Evolutionary conservation across 1,140 invertebrate genomes (phyloP).

Genomic region (Panagrolaimus sp.): DNA sequence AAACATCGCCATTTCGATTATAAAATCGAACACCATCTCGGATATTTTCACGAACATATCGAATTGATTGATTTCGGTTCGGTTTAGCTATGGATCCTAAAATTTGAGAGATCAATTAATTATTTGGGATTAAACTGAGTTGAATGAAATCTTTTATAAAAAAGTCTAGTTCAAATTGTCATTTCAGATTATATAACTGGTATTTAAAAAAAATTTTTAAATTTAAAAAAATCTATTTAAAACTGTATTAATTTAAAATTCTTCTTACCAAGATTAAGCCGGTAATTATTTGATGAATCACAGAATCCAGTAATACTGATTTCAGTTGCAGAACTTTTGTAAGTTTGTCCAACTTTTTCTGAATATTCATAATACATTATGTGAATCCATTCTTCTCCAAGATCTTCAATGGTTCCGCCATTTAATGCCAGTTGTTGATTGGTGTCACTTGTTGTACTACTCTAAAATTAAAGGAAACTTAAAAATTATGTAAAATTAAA

Average conservation of each 20-base stretch:
- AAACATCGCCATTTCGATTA: neutral
- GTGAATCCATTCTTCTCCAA: conserved; percentile 5
- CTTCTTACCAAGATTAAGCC: neutral
- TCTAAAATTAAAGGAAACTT: too few species aligned
- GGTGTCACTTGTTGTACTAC: too few species aligned
- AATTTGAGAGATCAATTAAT: too few species aligned
- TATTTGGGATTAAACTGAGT: too few species aligned
- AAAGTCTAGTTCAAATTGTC: too few species aligned
- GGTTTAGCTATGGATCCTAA: neutral
- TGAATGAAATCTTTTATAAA: too few species aligned
- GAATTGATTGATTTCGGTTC: neutral
- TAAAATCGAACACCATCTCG: neutral
- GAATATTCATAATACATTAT: neutral
- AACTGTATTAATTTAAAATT: too few species aligned
- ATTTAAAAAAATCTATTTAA: too few species aligned
- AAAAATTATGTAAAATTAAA: neutral
- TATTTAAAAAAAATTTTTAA: too few species aligned
- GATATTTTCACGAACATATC: neutral
- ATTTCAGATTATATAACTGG: too few species aligned
- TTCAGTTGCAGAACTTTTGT: neutral
- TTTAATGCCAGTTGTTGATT: neutral
- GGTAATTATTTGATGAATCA: neutral
- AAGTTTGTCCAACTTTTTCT: neutral
- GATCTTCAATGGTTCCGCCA: neutral
- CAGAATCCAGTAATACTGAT: neutral